phyloP scores from a whole-genome alignment of 1,140 invertebrate species.

The Zaprionus lachaisei region DNA sequence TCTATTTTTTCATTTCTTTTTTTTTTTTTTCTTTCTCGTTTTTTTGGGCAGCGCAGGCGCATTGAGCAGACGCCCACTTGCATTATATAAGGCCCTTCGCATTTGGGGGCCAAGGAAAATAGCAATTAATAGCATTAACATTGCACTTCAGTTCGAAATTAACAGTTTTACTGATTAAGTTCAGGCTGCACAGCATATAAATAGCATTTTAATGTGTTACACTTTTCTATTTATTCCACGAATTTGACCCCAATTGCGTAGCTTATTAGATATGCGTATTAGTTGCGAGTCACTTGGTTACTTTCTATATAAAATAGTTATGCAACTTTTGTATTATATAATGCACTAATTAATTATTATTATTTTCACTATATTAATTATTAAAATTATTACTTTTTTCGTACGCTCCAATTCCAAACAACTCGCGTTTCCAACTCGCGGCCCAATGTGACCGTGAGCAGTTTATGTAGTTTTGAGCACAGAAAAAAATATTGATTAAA shows the following conservation, averaged over 20 bases:
- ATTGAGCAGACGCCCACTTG: conserved; percentile 49
- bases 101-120: conserved; percentile 41
- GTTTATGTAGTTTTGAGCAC: not conserved
- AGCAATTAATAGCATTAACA: conserved; percentile 21
- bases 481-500: conserved; percentile 22
- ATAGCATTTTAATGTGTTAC: conserved; percentile 10
- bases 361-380: conserved; percentile 21
- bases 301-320: not conserved
- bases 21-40: not conserved
- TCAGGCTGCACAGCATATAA: conserved; percentile 6
- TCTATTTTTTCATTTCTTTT: conserved; percentile 22
- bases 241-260: conserved; percentile 49
- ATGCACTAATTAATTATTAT: not conserved
- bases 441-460: conserved; percentile 34
- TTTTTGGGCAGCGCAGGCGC: conserved; percentile 42
- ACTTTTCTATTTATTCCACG: conserved; percentile 42
- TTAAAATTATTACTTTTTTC: conserved; percentile 36
- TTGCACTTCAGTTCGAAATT: conserved; percentile 23
- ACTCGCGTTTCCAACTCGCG: conserved; percentile 49
- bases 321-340: not conserved
- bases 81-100: conserved; percentile 47
- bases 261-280: conserved; percentile 12
- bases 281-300: not conserved
- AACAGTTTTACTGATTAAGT: not conserved
- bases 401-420: conserved; percentile 39